These are phyloP conservation scores for Norana najaformis DNA, from an alignment of 2,888 invertebrate species.

Conservation along the genomic window DNA sequence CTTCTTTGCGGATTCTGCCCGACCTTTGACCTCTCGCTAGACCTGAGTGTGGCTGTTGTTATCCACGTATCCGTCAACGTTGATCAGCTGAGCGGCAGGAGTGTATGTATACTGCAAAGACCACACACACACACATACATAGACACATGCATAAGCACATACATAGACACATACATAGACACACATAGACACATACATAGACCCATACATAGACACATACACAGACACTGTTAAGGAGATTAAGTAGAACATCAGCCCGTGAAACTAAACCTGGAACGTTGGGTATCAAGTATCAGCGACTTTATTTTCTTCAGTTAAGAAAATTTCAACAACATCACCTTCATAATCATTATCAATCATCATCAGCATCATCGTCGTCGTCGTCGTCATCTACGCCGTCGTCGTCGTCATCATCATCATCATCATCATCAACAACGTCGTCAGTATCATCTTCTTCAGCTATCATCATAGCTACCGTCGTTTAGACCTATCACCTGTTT, in stretches of 20 bases:
- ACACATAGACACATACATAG: too few species aligned
- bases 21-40: conserved; percentile 18
- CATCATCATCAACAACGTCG: not conserved
- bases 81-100: conserved; percentile 46
- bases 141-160: not conserved
- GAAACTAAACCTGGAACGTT: too few species aligned
- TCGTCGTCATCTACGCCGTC: not conserved
- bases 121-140: too few species aligned
- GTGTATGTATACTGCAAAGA: conserved; percentile 45
- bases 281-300: too few species aligned
- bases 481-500: too few species aligned
- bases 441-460: not conserved
- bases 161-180: too few species aligned
- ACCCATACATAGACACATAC: too few species aligned
- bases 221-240: too few species aligned
- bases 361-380: not conserved
- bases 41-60: conserved; percentile 44
- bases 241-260: too few species aligned
- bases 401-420: not conserved
- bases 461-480: too few species aligned
- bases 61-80: conserved; percentile 44
- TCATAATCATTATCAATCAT: not conserved
- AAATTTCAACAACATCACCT: too few species aligned
- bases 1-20: not conserved
- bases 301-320: too few species aligned